Evolutionary conservation across 2,797 vertebrate species (phyloP), one percentile per base, ranked within the genome.

Genomic region (Borostomias antarcticus): DNA sequence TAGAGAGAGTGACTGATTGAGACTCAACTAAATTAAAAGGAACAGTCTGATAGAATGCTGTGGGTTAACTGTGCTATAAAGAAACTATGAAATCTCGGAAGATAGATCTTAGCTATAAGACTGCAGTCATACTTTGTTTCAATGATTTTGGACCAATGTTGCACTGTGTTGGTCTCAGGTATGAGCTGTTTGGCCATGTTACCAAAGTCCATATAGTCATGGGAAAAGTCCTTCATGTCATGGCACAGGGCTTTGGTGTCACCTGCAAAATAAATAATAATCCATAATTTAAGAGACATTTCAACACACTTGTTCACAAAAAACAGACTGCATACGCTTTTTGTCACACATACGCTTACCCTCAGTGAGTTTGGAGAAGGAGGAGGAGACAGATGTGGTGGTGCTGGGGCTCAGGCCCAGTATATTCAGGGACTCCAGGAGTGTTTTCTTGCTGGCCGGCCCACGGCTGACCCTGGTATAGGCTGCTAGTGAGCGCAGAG

Each of bases 121-220:
- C 17, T 15, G 40, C 40, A 15, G 3, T 47, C 69, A 0, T 87
- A 93, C 93, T 91, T 93, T 1, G 93, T 92, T 79, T 94, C 93
- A 52, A 94, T 94, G 19, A 94, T 91, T 81, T 94, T 94, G 66
- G 93, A 94, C 93, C 93, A 94, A 81, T 94, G 93, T 50, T 94
- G 93, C 30, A 94, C 91, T 19, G 91, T 92, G 56, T 94, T 94
- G 0, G 81, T 90, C 52, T 91, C 87, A 0, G 93, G 93, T 72
- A 93, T 88, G 58, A 94, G 89, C 78, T 93, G 89, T 72, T 92
- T 93, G 0, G 92, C 91, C 88, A 94, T 92, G 78, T 89, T 91
- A 72, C 85, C 54, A 58, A 92, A 93, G 82, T 93, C 86, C 13
- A 94, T 86, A 75, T 93, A 94, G 69, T 94, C 92, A 4, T 91